Evolutionary conservation across 2,113 vertebrate genomes (phyloP).

Genomic region (Chionodraco myersi): DNA sequence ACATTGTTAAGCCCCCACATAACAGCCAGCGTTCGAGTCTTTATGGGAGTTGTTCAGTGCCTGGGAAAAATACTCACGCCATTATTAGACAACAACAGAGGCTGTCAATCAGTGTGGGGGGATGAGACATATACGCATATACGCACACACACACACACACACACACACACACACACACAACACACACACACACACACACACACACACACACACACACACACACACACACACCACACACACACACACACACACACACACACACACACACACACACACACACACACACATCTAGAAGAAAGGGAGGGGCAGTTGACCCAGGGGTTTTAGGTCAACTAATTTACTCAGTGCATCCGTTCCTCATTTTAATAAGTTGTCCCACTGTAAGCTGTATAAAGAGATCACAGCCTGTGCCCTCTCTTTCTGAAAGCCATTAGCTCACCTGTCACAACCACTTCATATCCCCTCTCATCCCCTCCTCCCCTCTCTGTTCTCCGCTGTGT

Average conservation of each 20-base stretch:
- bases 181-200: conserved; percentile 36
- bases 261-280: conserved; percentile 42
- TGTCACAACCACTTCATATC: conserved; percentile 66
- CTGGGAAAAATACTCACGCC: conserved; percentile 80
- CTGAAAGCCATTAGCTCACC: conserved; percentile 75
- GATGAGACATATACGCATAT: conserved; percentile 50
- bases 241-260: too few species aligned
- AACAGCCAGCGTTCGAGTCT: conserved; percentile 14
- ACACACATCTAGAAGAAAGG: conserved; percentile 4
- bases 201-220: conserved; percentile 18
- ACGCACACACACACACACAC: conserved; percentile 45
- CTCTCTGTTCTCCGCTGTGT: conserved; percentile 11
- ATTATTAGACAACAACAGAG: conserved; percentile 76
- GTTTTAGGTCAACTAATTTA: conserved; percentile 87
- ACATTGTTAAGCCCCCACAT: conserved; percentile 21
- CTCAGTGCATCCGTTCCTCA: conserved; percentile 82
- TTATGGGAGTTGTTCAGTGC: conserved; percentile 57
- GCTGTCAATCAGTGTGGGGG: conserved; percentile 81
- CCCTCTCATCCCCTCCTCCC: conserved; percentile 59
- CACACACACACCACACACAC: conserved; percentile 42
- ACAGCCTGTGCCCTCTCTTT: conserved; percentile 59
- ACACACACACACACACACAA: conserved; percentile 41
- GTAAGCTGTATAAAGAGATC: conserved; percentile 79
- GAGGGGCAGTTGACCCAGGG: conserved; percentile 77
- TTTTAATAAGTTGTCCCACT: conserved; percentile 83